These are phyloP conservation scores for Drosophila diplacantha DNA, from an alignment of 2,888 invertebrate species.

Conservation along the genomic window DNA sequence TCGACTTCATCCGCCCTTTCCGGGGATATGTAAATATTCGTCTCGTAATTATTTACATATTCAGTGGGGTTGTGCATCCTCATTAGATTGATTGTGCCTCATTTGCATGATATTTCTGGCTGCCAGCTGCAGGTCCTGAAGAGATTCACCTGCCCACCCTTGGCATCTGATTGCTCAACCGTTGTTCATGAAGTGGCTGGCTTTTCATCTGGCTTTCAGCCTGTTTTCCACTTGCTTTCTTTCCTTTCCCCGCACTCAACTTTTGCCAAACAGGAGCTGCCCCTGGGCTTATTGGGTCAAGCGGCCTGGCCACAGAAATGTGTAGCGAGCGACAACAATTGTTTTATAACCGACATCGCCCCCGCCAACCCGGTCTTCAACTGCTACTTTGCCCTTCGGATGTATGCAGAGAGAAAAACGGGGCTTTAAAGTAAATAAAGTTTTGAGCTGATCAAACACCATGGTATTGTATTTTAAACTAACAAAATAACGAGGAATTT, in stretches of 20 bases:
- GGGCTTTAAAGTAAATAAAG: not conserved
- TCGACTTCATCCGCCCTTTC: slow-evolving; percentile 23
- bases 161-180: slow-evolving; percentile 41
- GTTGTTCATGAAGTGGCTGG: slow-evolving; percentile 48
- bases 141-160: slow-evolving; percentile 12
- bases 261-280: slow-evolving; percentile 19
- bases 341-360: slow-evolving; percentile 41
- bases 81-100: slow-evolving; percentile 35
- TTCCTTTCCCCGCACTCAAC: slow-evolving; percentile 22
- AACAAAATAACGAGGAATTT: not conserved
- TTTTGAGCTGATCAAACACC: not conserved
- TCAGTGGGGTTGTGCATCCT: slow-evolving; percentile 33
- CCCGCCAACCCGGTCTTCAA: slow-evolving; percentile 16
- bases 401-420: slow-evolving; percentile 7
- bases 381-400: slow-evolving; percentile 31
- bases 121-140: slow-evolving; percentile 27
- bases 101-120: slow-evolving; percentile 32
- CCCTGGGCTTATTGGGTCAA: slow-evolving; percentile 65
- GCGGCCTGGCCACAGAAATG: slow-evolving; percentile 44
- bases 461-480: not conserved
- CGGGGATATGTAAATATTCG: slow-evolving; percentile 26
- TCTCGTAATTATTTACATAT: slow-evolving; percentile 34
- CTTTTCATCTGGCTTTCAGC: slow-evolving; percentile 35
- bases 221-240: slow-evolving; percentile 16
- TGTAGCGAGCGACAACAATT: slow-evolving; percentile 62